Evolutionary conservation across 2,113 vertebrate genomes (phyloP).

Genomic region (Pangasianodon gigas): DNA sequence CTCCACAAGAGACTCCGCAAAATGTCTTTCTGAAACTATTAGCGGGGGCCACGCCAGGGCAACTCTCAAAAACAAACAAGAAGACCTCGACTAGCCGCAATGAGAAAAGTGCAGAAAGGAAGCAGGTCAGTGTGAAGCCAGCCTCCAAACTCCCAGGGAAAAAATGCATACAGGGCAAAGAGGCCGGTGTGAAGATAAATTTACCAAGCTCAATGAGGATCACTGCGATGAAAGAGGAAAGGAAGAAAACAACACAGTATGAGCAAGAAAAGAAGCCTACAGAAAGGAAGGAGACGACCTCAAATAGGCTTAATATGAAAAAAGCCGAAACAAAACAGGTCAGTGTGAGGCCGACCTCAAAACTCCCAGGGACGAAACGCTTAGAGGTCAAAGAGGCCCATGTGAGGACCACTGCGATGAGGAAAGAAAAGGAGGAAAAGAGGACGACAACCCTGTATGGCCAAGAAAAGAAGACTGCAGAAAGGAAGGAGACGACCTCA

Average conservation of each 20-base stretch:
- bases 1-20: background rate
- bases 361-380: background rate
- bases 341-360: background rate
- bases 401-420: background rate
- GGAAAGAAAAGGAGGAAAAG: too few relatives aligned
- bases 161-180: background rate
- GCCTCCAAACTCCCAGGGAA: too few relatives aligned
- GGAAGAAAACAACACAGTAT: background rate
- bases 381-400: background rate
- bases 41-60: background rate
- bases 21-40: background rate
- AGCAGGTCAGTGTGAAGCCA: background rate
- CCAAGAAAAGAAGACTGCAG: background rate
- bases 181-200: background rate
- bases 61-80: background rate
- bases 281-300: background rate
- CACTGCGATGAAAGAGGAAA: background rate
- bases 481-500: background rate
- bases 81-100: background rate
- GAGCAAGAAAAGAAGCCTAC: background rate
- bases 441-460: background rate
- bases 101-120: background rate
- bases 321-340: background rate
- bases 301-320: background rate
- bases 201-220: background rate